phyloP scores from a whole-genome alignment of 37 sponge, comb jelly and placozoan genomes.

The Ianthella basta region DNA sequence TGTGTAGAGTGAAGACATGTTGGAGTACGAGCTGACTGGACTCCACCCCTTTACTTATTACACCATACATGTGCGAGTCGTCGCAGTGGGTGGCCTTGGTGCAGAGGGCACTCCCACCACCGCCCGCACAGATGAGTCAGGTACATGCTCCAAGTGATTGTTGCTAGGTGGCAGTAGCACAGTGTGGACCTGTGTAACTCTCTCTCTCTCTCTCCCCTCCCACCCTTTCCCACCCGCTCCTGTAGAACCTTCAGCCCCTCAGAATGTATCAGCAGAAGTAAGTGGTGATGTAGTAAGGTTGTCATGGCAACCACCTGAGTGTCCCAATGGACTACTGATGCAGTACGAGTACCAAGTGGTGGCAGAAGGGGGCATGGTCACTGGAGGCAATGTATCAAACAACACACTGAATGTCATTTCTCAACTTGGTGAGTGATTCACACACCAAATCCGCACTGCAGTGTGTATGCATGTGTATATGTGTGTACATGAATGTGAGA shows the following conservation, averaged over 20 bases:
- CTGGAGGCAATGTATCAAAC: too few species aligned
- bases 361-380: too few species aligned
- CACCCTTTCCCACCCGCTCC: too few species aligned
- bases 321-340: slow-evolving; percentile 55
- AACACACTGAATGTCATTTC: too few species aligned
- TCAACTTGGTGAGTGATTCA: too few species aligned
- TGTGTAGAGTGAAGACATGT: neutral
- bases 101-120: neutral
- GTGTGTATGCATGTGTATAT: too few species aligned
- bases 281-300: neutral
- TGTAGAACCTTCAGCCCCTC: slow-evolving; percentile 1
- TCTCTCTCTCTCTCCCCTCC: neutral
- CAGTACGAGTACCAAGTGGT: slow-evolving; percentile 3
- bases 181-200: neutral
- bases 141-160: neutral
- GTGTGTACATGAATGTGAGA: neutral
- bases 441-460: too few species aligned
- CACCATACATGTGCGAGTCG: slow-evolving; percentile 9
- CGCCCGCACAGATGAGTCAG: neutral
- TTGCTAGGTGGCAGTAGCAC: too few species aligned
- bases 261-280: neutral
- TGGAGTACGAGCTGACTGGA: neutral
- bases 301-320: slow-evolving; percentile 54
- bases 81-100: slow-evolving; percentile 3
- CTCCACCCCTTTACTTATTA: slow-evolving; percentile 51